Evolutionary conservation across 2,888 invertebrate genomes (phyloP).

Genomic region (Hirtodrosophila duncani): DNA sequence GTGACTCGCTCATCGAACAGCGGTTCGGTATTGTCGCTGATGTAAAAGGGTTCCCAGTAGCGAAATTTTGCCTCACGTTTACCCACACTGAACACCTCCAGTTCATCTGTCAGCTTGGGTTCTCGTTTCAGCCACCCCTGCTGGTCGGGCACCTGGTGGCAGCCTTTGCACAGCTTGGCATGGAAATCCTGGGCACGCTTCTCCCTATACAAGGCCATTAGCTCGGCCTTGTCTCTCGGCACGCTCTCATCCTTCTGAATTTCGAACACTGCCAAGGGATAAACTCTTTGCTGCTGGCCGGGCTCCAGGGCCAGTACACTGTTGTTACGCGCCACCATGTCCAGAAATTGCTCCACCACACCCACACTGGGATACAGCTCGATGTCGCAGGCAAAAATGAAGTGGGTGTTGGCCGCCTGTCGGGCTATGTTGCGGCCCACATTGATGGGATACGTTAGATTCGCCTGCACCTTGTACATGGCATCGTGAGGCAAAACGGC

Average conservation of each 20-base stretch:
- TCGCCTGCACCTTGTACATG: slow-evolving; percentile 82
- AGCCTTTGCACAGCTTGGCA: slow-evolving; percentile 45
- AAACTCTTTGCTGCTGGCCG: slow-evolving; percentile 42
- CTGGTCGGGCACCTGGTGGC: slow-evolving; percentile 55
- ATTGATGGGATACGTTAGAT: slow-evolving; percentile 91
- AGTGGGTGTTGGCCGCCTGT: slow-evolving; percentile 87
- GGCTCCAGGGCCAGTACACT: slow-evolving; percentile 78
- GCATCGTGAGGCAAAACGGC: slow-evolving; percentile 70
- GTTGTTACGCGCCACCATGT: slow-evolving; percentile 85
- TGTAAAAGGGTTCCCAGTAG: slow-evolving; percentile 95
- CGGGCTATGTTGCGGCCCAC: slow-evolving; percentile 91
- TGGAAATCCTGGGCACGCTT: slow-evolving; percentile 57
- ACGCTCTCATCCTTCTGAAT: slow-evolving; percentile 34
- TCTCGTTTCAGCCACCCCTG: slow-evolving; percentile 38
- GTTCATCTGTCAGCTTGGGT: slow-evolving; percentile 14
- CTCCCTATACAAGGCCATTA: slow-evolving; percentile 40
- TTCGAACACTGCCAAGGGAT: slow-evolving; percentile 65
- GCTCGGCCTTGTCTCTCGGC: slow-evolving; percentile 59
- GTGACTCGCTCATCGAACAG: slow-evolving; percentile 92
- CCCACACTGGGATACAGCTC: slow-evolving; percentile 92
- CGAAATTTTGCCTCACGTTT: slow-evolving; percentile 84
- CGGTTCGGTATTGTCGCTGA: slow-evolving; percentile 92
- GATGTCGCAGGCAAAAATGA: slow-evolving; percentile 89
- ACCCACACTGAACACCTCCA: slow-evolving; percentile 83
- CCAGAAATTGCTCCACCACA: slow-evolving; percentile 86